These are phyloP conservation scores for Falco columbarius DNA, from an alignment of 2,797 vertebrate genomes.

Conservation along the genomic window DNA sequence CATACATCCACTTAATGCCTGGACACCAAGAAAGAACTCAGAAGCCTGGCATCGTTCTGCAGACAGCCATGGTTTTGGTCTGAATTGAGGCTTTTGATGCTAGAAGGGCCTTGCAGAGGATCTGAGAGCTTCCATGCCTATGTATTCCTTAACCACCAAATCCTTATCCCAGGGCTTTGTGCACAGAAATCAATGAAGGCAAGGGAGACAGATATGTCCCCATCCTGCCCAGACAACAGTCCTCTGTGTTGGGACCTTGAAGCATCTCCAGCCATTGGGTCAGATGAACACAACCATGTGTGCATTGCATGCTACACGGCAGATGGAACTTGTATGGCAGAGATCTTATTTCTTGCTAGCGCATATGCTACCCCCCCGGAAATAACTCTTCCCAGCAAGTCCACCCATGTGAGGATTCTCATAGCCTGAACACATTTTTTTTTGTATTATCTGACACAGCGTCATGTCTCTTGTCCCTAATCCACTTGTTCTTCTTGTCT, in stretches of 20 bases:
- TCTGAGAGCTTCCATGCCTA: background rate
- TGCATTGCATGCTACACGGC: background rate
- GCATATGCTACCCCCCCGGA: background rate
- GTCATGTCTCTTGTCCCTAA: background rate
- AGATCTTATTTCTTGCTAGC: background rate
- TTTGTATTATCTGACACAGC: background rate
- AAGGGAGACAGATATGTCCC: background rate
- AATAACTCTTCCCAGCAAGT: background rate
- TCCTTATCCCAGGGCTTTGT: background rate
- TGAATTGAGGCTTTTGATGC: background rate
- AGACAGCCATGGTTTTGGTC: background rate
- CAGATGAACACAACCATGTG: rapidly evolving
- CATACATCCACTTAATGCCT: background rate
- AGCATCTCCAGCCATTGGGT: background rate
- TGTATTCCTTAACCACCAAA: background rate
- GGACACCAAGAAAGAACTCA: background rate
- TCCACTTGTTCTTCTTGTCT: background rate
- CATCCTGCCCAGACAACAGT: background rate
- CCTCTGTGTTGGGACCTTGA: background rate
- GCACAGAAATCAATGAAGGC: background rate
- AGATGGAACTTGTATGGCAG: background rate
- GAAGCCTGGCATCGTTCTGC: background rate
- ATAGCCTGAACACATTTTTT: background rate
- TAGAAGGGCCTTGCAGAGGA: background rate
- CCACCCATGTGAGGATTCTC: background rate